Evolutionary conservation across 2,797 vertebrate genomes (phyloP).

Genomic region (Carapus acus): DNA sequence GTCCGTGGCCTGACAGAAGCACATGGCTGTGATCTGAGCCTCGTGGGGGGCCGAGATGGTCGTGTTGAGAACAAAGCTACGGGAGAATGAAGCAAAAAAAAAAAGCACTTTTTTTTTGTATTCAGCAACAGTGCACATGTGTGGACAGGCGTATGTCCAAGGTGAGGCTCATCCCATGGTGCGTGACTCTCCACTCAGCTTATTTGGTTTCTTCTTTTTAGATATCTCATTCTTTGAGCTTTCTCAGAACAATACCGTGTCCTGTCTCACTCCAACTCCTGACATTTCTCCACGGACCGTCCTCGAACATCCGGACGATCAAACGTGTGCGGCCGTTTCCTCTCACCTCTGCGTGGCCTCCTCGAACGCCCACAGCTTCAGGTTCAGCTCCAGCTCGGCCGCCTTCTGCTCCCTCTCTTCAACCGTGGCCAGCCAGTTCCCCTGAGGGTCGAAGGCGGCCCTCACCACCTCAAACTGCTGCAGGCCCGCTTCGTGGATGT

Average conservation of each 20-base stretch:
- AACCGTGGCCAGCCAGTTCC: conserved; percentile 87
- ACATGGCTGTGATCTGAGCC: conserved; percentile 77
- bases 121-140: too few species aligned
- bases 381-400: conserved; percentile 74
- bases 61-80: conserved; percentile 89
- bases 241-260: too few species aligned
- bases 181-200: too few species aligned
- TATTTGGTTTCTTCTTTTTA: too few species aligned
- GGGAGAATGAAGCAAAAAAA: neutral
- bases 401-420: conserved; percentile 78
- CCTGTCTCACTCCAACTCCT: too few species aligned
- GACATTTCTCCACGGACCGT: too few species aligned
- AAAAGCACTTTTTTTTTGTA: too few species aligned
- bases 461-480: conserved; percentile 82
- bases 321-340: neutral
- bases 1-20: conserved; percentile 72
- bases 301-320: too few species aligned
- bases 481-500: conserved; percentile 79
- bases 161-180: too few species aligned
- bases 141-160: too few species aligned
- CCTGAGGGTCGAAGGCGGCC: conserved; percentile 73
- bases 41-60: conserved; percentile 84
- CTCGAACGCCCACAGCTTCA: conserved; percentile 86
- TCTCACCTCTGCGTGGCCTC: conserved; percentile 86
- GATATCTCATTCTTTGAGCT: too few species aligned